These are phyloP conservation scores for Diabrotica virgifera DNA, from an alignment of 1,140 invertebrate genomes.

Conservation along the genomic window DNA sequence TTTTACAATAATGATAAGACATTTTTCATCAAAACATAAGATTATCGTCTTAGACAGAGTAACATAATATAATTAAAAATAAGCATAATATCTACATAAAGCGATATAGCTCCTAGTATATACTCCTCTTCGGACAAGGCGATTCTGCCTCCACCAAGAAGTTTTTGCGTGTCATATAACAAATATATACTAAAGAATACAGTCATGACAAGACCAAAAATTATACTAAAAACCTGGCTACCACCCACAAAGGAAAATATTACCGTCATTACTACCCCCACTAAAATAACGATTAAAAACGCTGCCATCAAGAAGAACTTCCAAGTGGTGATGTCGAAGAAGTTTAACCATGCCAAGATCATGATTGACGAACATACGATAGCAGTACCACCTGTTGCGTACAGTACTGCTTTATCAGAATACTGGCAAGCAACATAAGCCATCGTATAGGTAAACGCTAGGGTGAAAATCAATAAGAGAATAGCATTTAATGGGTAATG, in stretches of 20 bases:
- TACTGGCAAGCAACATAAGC: conserved; percentile 7
- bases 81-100: conserved; percentile 39
- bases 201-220: conserved; percentile 23
- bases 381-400: conserved; percentile 26
- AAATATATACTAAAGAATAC: conserved; percentile 28
- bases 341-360: conserved; percentile 32
- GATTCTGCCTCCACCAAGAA: conserved; percentile 35
- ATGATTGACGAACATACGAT: conserved; percentile 27
- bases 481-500: conserved; percentile 36
- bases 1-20: no score
- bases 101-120: conserved; percentile 34
- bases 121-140: conserved; percentile 41
- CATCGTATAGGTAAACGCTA: conserved; percentile 29
- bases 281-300: conserved; percentile 25
- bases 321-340: conserved; percentile 36
- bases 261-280: conserved; percentile 23
- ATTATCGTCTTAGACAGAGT: neutral
- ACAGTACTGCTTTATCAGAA: conserved; percentile 19
- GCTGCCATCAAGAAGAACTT: conserved; percentile 5
- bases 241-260: conserved; percentile 25
- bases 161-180: conserved; percentile 38
- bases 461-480: conserved; percentile 29
- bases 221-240: conserved; percentile 17
- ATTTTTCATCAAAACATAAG: neutral
- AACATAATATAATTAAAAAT: conserved; percentile 34